A percentile compares a stretch with the other conserved stretches of the same genome.
Evolutionary conservation across 1,140 invertebrate species (phyloP).

Genomic region (Manduca sexta): DNA sequence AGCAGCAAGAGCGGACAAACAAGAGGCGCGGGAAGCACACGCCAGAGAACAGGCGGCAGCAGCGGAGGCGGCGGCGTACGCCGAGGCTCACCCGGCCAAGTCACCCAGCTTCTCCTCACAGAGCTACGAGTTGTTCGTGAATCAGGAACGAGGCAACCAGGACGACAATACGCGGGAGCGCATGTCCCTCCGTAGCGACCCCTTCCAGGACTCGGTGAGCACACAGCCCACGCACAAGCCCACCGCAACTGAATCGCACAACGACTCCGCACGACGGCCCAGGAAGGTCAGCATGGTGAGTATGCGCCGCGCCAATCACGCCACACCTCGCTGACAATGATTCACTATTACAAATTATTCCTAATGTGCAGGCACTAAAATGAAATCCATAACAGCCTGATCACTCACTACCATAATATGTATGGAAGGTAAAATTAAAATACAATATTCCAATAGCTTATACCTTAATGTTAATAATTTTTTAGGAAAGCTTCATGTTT

Average conservation of each 20-base stretch:
- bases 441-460: too few species aligned
- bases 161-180: conserved; percentile 92
- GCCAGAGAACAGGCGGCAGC: conserved; percentile 73
- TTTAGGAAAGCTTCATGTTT: not conserved
- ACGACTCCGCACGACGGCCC: conserved; percentile 75
- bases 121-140: conserved; percentile 92
- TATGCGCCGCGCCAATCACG: conserved; percentile 61
- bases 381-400: not conserved
- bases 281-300: conserved; percentile 94
- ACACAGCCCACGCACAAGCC: conserved; percentile 80
- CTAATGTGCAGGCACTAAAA: not conserved
- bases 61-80: conserved; percentile 74
- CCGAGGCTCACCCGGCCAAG: conserved; percentile 80
- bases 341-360: conserved; percentile 20
- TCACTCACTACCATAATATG: not conserved
- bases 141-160: conserved; percentile 87
- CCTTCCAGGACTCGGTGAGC: conserved; percentile 84
- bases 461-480: too few species aligned
- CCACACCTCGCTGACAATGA: conserved; percentile 45
- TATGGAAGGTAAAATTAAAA: too few species aligned
- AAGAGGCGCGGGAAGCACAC: conserved; percentile 80
- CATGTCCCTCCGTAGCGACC: conserved; percentile 90
- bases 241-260: conserved; percentile 69
- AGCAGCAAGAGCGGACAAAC: conserved; percentile 80
- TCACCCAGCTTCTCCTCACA: conserved; percentile 92